Evolutionary conservation across 2,113 vertebrate genomes (phyloP).

Genomic region (Corvus hawaiiensis): DNA sequence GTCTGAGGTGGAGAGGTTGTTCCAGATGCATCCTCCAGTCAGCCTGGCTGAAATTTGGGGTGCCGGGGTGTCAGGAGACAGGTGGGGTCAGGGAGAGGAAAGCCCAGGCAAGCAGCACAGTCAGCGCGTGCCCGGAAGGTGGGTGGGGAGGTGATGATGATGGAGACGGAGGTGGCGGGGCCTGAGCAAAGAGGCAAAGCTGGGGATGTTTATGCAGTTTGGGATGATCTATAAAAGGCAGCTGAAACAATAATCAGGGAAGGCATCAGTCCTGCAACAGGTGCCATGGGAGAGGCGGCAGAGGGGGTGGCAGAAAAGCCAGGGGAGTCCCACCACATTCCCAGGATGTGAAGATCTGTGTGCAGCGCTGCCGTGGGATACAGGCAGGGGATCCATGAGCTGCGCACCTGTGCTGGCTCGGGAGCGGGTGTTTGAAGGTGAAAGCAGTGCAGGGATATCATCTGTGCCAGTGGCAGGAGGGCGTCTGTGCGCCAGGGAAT

Average conservation of each 20-base stretch:
- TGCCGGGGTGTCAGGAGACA: background rate
- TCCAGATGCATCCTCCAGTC: fast-evolving
- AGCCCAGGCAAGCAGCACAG: background rate
- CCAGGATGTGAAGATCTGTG: background rate
- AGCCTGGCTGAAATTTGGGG: background rate
- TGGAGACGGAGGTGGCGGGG: background rate
- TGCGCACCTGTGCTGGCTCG: background rate
- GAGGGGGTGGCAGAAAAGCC: background rate
- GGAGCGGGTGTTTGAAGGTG: background rate
- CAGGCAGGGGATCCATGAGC: background rate
- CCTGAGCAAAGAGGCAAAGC: background rate
- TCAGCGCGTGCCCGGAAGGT: background rate
- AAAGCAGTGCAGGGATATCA: background rate
- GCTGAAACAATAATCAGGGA: background rate
- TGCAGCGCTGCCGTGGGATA: background rate
- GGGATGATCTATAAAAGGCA: background rate
- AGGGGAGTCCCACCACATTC: background rate
- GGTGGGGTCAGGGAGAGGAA: background rate
- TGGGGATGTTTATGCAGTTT: background rate
- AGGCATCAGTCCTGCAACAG: background rate
- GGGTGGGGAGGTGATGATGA: background rate
- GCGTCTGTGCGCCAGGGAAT: background rate
- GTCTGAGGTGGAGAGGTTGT: background rate
- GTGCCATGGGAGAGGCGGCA: background rate
- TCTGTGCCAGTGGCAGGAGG: background rate